Evolutionary conservation across 2,113 vertebrate genomes (phyloP).

Genomic region (Microcebus murinus): DNA sequence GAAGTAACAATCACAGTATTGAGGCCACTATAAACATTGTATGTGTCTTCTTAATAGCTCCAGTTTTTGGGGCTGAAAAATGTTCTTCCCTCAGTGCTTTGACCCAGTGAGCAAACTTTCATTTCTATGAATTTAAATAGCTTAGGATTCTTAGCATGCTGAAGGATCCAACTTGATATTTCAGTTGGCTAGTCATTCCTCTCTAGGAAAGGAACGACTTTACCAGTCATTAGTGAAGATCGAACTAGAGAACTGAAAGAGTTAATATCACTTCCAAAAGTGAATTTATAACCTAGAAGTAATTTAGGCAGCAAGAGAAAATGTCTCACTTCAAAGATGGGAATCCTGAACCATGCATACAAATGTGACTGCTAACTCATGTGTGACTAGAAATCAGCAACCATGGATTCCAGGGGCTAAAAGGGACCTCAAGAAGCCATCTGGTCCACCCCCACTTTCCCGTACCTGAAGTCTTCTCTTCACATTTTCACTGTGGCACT

Average conservation of each 20-base stretch:
- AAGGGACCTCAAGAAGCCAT: slow-evolving; percentile 20
- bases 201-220: neutral
- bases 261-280: slow-evolving; percentile 65
- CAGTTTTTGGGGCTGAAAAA: neutral
- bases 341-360: slow-evolving; percentile 56
- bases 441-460: neutral
- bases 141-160: slow-evolving; percentile 6
- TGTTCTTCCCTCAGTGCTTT: neutral
- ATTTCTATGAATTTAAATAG: slow-evolving; percentile 35
- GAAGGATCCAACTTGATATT: slow-evolving; percentile 2
- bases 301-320: slow-evolving; percentile 69
- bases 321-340: slow-evolving; percentile 68
- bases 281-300: slow-evolving; percentile 72
- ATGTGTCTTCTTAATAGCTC: neutral
- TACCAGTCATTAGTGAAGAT: neutral
- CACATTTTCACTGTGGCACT: neutral
- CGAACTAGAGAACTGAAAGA: neutral
- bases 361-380: slow-evolving; percentile 56
- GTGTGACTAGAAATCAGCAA: slow-evolving; percentile 51
- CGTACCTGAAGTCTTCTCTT: neutral
- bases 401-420: slow-evolving; percentile 6
- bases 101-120: neutral
- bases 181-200: neutral
- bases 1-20: neutral
- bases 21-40: neutral